These are phyloP conservation scores for Reticulitermes speratus DNA, from an alignment of 1,140 invertebrate species.

Conservation along the genomic window DNA sequence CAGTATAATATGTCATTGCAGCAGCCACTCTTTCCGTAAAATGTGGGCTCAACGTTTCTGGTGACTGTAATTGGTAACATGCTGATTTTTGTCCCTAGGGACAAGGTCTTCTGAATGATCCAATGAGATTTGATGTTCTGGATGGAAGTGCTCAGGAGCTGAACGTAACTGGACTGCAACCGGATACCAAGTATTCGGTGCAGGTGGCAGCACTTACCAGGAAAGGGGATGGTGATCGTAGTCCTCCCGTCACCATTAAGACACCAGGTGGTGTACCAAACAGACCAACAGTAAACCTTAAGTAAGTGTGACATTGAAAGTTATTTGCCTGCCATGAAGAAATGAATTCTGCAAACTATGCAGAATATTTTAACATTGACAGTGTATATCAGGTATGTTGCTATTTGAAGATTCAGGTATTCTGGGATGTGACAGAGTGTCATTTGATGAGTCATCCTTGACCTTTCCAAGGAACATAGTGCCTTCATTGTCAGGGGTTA, in stretches of 20 bases:
- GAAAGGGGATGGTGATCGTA: conserved; percentile 91
- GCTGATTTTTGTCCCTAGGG: conserved; percentile 51
- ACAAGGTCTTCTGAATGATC: conserved; percentile 77
- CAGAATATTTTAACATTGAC: not conserved
- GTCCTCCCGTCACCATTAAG: conserved; percentile 74
- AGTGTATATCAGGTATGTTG: not conserved
- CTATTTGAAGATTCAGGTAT: not conserved
- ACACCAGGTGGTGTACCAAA: conserved; percentile 93
- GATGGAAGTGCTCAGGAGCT: conserved; percentile 74
- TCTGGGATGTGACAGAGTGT: too few species aligned
- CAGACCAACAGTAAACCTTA: conserved; percentile 79
- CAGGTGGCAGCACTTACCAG: conserved; percentile 84
- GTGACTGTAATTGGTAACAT: not conserved
- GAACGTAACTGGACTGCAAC: conserved; percentile 85
- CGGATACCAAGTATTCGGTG: conserved; percentile 89
- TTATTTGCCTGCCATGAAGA: not conserved
- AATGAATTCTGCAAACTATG: not conserved
- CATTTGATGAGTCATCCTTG: too few species aligned
- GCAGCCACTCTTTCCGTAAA: too few species aligned
- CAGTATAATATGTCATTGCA: too few species aligned
- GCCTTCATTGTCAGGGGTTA: too few species aligned
- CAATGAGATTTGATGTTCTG: conserved; percentile 79
- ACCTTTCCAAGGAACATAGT: too few species aligned
- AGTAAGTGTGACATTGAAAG: conserved; percentile 55
- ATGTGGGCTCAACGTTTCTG: not conserved